Percentiles rank a stretch among this genome's conserved stretches.
These are phyloP conservation scores for Silurus lanzhouensis DNA, from an alignment of 2,797 vertebrate species.

Conservation along the genomic window DNA sequence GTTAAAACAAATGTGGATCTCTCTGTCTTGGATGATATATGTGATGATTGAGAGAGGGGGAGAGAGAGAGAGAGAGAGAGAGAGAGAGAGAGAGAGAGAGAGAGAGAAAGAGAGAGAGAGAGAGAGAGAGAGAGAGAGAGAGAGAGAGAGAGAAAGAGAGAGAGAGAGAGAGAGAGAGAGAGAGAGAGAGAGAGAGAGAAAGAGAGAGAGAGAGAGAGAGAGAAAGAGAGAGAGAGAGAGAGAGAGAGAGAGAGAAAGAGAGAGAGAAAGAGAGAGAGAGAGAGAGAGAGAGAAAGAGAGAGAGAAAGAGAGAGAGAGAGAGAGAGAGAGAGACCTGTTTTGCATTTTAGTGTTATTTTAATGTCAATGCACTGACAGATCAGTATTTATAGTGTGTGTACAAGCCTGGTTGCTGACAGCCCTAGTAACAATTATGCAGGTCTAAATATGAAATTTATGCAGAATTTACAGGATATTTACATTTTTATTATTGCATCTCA, in stretches of 20 bases:
- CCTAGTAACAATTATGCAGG: background rate
- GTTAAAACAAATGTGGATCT: background rate
- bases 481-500: too few species aligned
- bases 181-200: conserved; percentile 27
- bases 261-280: conserved; percentile 24
- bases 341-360: conserved; percentile 34
- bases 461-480: too few species aligned
- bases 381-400: conserved; percentile 24
- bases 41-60: conserved; percentile 1
- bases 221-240: conserved; percentile 30
- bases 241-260: conserved; percentile 28
- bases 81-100: conserved; percentile 24
- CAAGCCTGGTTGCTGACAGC: conserved; percentile 11
- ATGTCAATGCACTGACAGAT: conserved; percentile 26
- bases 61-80: conserved; percentile 1
- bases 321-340: conserved; percentile 17
- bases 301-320: background rate
- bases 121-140: background rate
- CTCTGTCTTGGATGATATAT: conserved; percentile 28
- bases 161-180: background rate
- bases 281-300: background rate
- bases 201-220: conserved; percentile 33
- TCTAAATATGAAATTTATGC: background rate
- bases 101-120: background rate
- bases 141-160: background rate